Percentiles rank a stretch among this genome's conserved stretches.
Evolutionary conservation across 2,797 vertebrate species (phyloP).

Genomic region (Macrochelys suwanniensis): DNA sequence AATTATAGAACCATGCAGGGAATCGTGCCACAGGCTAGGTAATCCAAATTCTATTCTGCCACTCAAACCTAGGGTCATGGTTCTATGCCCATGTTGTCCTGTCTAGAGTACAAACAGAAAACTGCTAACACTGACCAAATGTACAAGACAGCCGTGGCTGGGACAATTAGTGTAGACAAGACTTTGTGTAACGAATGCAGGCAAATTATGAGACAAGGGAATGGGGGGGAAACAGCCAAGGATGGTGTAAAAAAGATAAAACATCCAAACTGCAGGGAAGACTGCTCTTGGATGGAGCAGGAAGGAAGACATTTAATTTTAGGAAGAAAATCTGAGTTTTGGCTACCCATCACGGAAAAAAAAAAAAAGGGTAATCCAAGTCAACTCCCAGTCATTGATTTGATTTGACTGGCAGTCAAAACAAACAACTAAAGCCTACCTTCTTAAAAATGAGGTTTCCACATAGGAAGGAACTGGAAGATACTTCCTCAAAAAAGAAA

Average conservation of each 20-base stretch:
- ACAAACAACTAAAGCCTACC: neutral
- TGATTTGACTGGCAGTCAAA: neutral
- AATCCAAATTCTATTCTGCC: neutral
- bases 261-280: neutral
- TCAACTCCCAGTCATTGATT: neutral
- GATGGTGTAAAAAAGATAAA: neutral
- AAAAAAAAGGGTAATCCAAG: neutral
- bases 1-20: neutral
- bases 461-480: neutral
- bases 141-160: neutral
- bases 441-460: neutral
- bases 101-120: neutral
- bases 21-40: neutral
- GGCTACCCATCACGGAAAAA: neutral
- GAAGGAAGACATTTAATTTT: neutral
- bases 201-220: neutral
- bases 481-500: neutral
- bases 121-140: neutral
- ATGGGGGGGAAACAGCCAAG: neutral
- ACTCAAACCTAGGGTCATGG: neutral
- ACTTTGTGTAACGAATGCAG: neutral
- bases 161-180: fast-evolving
- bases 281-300: neutral
- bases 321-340: fast-evolving
- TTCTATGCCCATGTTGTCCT: neutral